These are phyloP conservation scores for Trinectes maculatus DNA, from an alignment of 2,113 vertebrate genomes.

Conservation along the genomic window DNA sequence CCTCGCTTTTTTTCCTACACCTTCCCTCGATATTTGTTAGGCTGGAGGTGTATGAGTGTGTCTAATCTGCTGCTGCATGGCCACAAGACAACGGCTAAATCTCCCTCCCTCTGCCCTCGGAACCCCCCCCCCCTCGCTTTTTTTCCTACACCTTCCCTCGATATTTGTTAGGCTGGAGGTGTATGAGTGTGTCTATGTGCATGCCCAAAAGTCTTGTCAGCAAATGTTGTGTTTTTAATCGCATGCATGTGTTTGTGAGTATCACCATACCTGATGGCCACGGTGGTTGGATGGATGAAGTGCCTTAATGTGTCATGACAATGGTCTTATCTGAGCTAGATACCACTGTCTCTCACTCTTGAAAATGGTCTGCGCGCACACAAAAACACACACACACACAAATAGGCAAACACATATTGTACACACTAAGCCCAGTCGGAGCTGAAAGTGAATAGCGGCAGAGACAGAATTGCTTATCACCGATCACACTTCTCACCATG, in stretches of 20 bases:
- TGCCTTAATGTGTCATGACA: constrained; percentile 67
- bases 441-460: constrained; percentile 54
- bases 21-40: constrained; percentile 38
- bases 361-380: constrained; percentile 11
- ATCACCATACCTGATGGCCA: constrained; percentile 40
- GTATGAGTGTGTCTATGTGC: constrained; percentile 54
- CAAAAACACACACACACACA: neutral
- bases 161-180: neutral
- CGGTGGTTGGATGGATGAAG: constrained; percentile 77
- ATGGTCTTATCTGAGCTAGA: constrained; percentile 56
- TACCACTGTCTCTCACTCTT: constrained; percentile 53
- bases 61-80: constrained; percentile 76
- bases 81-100: constrained; percentile 56
- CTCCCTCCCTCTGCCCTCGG: constrained; percentile 48
- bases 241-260: constrained; percentile 47
- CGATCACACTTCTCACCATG: constrained; percentile 50
- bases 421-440: constrained; percentile 18
- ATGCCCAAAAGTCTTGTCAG: constrained; percentile 53
- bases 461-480: constrained; percentile 61
- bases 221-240: constrained; percentile 47
- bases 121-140: constrained; percentile 9
- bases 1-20: constrained; percentile 33
- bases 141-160: constrained; percentile 40
- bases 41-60: constrained; percentile 2
- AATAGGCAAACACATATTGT: neutral